Percentiles rank a stretch among this genome's conserved stretches.
Conservation (phyloP, 2,888 invertebrate species). For the Drosophila acutilabella region DNA sequence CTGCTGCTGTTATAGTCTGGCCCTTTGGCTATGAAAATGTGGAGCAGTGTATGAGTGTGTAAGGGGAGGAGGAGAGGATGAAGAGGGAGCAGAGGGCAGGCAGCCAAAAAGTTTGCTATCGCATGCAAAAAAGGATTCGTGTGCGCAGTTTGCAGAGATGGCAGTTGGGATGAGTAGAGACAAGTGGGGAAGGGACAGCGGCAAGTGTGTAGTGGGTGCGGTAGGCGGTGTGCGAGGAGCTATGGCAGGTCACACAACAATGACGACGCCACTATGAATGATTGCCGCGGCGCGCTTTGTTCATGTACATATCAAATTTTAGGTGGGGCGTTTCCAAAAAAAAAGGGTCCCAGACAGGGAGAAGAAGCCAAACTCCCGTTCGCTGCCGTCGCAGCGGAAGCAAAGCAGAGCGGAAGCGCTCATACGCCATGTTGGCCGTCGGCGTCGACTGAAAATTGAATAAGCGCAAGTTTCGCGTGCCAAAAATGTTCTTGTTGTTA, state of each 20-base stretch:
- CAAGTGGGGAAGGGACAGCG: not conserved
- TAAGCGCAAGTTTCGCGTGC: constrained; percentile 80
- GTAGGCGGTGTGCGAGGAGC: not conserved
- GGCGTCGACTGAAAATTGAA: constrained; percentile 71
- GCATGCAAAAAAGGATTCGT: constrained; percentile 66
- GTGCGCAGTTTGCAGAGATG: constrained; percentile 13
- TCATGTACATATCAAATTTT: constrained; percentile 71
- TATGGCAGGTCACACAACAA: constrained; percentile 58
- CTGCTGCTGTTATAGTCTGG: not conserved
- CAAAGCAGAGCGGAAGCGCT: constrained; percentile 74
- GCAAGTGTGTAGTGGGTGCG: not conserved
- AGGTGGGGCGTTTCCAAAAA: constrained; percentile 27
- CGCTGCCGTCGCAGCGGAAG: constrained; percentile 59
- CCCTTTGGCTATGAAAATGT: constrained; percentile 12
- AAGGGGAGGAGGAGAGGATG: not conserved
- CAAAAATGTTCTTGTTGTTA: constrained; percentile 58
- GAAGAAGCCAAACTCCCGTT: constrained; percentile 4
- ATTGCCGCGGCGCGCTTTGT: constrained; percentile 75
- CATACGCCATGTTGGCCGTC: constrained; percentile 72
- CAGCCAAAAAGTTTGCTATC: constrained; percentile 54
- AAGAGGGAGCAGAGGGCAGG: not conserved
- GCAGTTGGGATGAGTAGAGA: not conserved
- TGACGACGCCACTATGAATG: constrained; percentile 72
- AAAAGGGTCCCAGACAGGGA: constrained; percentile 53
- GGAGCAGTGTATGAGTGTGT: constrained; percentile 33